These are phyloP conservation scores for Siniperca obscura DNA, from an alignment of 2,797 vertebrate species.

Conservation along the genomic window DNA sequence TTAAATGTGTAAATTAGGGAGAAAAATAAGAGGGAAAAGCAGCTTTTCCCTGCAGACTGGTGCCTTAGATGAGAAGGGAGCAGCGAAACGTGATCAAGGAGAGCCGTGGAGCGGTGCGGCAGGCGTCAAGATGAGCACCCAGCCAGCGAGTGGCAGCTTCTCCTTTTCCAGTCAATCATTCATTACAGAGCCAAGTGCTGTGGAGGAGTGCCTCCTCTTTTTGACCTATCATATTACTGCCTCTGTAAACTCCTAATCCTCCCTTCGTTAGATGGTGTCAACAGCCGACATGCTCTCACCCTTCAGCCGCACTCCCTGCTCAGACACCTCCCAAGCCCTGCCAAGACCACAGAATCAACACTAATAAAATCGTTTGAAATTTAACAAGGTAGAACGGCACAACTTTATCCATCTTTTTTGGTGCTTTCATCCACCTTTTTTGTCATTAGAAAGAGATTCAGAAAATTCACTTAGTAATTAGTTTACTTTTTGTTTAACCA, in stretches of 20 bases:
- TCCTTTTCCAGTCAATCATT: constrained; percentile 95
- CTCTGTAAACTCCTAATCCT: constrained; percentile 98
- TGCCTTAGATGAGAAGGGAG: constrained; percentile 93
- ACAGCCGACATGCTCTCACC: constrained; percentile 80
- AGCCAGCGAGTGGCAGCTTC: constrained; percentile 92
- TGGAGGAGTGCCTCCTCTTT: constrained; percentile 92
- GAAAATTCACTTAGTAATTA: constrained; percentile 39
- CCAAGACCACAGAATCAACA: constrained; percentile 90
- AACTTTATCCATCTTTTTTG: constrained; percentile 68
- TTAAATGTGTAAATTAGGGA: constrained; percentile 99
- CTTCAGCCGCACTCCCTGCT: constrained; percentile 56
- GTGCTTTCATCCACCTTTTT: constrained; percentile 51
- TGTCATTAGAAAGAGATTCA: constrained; percentile 13
- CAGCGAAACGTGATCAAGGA: constrained; percentile 97
- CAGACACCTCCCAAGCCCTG: constrained; percentile 84
- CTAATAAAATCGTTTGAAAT: constrained; percentile 91
- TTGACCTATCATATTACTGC: constrained; percentile 97
- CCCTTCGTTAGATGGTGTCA: constrained; percentile 97
- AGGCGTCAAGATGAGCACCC: constrained; percentile 90
- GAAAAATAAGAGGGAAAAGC: constrained; percentile 95
- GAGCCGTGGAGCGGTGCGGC: constrained; percentile 90
- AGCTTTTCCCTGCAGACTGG: constrained; percentile 93
- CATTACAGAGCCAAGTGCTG: constrained; percentile 94
- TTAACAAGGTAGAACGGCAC: constrained; percentile 88
- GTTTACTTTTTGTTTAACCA: constrained; percentile 28